Evolutionary conservation across 2,113 vertebrate species (phyloP).

Genomic region (Apistogramma diplotaenia): DNA sequence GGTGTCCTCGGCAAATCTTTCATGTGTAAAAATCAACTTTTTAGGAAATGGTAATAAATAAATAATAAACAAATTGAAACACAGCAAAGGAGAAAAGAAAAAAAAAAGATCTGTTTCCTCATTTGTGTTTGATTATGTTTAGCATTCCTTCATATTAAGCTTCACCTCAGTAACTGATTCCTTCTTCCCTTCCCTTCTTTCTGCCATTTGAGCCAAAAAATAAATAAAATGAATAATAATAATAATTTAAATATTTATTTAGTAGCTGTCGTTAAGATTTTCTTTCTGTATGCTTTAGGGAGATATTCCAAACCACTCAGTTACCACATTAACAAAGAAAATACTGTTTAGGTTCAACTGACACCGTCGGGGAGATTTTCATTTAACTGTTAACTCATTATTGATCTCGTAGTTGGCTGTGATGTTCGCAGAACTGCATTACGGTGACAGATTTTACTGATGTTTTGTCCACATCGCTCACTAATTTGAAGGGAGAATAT

Average conservation of each 20-base stretch:
- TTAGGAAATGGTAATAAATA: constrained; percentile 10
- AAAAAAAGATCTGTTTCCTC: not conserved
- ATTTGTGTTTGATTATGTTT: not conserved
- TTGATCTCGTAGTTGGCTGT: not conserved
- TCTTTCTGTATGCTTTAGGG: not conserved
- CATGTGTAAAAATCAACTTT: constrained; percentile 55
- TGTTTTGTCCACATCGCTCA: not conserved
- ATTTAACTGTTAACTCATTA: not conserved
- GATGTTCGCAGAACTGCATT: too few relatives aligned
- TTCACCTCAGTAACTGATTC: not conserved
- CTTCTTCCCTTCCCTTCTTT: not conserved
- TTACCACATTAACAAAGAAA: not conserved
- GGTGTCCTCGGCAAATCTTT: too few relatives aligned
- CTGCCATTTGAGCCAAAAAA: not conserved
- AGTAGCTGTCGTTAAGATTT: not conserved
- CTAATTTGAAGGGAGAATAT: not conserved
- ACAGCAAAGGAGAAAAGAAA: not conserved
- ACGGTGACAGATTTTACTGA: not conserved
- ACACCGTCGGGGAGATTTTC: not conserved
- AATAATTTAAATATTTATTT: not conserved
- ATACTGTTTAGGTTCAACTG: not conserved
- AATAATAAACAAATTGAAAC: not conserved
- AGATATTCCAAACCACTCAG: not conserved
- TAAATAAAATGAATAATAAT: not conserved
- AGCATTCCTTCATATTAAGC: not conserved